These are phyloP conservation scores for Metallyticus violacea DNA, from an alignment of 2,888 invertebrate species.

Conservation along the genomic window DNA sequence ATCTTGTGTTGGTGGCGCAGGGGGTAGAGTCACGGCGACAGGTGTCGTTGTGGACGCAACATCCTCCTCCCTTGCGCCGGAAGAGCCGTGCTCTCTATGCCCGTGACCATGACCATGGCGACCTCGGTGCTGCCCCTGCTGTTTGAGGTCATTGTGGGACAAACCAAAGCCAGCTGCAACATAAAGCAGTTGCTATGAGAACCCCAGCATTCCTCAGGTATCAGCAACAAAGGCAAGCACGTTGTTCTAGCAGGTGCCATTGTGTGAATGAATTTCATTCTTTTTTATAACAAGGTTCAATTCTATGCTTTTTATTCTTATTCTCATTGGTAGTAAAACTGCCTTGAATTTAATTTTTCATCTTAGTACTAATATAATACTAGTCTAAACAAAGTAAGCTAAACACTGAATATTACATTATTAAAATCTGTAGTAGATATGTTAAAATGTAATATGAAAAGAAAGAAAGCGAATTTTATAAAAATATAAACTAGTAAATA, in stretches of 20 bases:
- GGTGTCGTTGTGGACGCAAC: not conserved
- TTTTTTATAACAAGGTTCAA: not conserved
- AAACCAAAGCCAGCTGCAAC: constrained; percentile 3
- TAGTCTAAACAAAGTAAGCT: too few relatives aligned
- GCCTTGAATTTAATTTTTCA: too few relatives aligned
- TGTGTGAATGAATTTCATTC: not conserved
- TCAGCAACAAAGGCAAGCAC: too few relatives aligned
- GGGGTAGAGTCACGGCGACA: not conserved
- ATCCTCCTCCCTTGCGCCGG: not conserved
- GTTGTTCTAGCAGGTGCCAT: too few relatives aligned
- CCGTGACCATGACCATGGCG: not conserved
- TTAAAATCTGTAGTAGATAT: too few relatives aligned
- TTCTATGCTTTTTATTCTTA: not conserved
- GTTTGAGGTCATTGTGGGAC: constrained; percentile 15
- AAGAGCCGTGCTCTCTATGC: not conserved
- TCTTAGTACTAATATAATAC: too few relatives aligned
- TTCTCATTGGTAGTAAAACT: too few relatives aligned
- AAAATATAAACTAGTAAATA: too few relatives aligned
- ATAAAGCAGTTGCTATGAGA: not conserved
- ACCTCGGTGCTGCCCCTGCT: not conserved
- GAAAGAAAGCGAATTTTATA: too few relatives aligned
- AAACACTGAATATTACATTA: too few relatives aligned
- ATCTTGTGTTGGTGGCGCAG: not conserved
- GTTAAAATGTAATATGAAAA: too few relatives aligned
- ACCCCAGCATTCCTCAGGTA: too few relatives aligned